Evolutionary conservation across 2,113 vertebrate genomes (phyloP), one percentile per base, ranked within the genome.

Genomic region (Nothobranchius furzeri): DNA sequence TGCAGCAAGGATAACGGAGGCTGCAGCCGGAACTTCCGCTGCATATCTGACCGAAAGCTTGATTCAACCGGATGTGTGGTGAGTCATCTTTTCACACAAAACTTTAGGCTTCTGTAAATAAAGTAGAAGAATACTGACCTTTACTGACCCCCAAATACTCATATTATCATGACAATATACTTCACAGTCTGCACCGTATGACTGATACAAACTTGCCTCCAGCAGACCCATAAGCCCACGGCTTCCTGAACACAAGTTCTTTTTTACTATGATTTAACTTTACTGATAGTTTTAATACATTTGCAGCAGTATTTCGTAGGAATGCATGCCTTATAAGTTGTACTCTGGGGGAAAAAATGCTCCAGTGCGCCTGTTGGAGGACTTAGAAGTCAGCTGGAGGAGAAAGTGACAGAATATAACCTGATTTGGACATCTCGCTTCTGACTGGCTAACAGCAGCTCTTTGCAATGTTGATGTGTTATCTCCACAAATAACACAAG

Each of bases 11-110:
- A 98, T 80, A 99, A 99, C 0, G 98, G 98, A 0, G 98, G 98
- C 82, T 99, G 98, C 88, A 99, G 96, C 81, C 95, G 98, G 83
- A 99, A 99, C 64, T 99, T 98, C 82, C 96, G 96, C 64, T 99
- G 98, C 87, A 97, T 99, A 73, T 93, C 97, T 0, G 98, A 99
- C 75, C 94, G 98, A 71, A 99, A 98, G 81, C 90, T 99, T 76
- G 98, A 99, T 87, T 99, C 97, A 0, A 95, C 93, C 0, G 98
- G 98, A 64, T 99, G 98, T 0, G 94, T 98, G 94, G 98, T 99
- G 89, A 37, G 96, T 95, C 13, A 7, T 17, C 13, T 25, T 1
- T 46, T 10, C 37, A 40, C 62, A 8, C 17, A 20, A 24, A 47
- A 13, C 52, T 69, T 6, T 12, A 51, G 53, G 68, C 57, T 37